A percentile compares a stretch with the other conserved stretches of the same genome.
Conservation (phyloP, 1,140 invertebrate genomes). For the Ylistrum balloti region DNA sequence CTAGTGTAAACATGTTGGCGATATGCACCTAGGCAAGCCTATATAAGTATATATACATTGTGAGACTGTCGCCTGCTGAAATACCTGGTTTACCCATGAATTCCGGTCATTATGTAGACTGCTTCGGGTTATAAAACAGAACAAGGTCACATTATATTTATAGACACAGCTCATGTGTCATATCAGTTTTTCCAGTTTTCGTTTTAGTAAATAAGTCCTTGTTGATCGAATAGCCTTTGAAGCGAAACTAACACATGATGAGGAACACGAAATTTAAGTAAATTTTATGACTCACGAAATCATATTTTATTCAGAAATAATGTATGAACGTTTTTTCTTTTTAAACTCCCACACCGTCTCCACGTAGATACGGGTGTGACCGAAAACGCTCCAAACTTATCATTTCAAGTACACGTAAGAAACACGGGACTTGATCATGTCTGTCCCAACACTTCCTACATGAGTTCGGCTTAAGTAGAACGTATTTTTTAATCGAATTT, state of each 20-base stretch:
- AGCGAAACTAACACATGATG: background rate
- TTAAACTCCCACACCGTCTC: background rate
- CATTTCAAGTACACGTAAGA: background rate
- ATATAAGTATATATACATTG: background rate
- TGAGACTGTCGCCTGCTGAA: background rate
- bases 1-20: background rate
- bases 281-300: background rate
- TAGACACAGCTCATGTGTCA: background rate
- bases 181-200: background rate
- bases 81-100: background rate
- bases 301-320: background rate
- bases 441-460: no score
- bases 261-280: slow-evolving; percentile 3
- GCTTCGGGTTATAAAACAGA: background rate
- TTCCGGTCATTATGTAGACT: background rate
- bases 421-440: background rate
- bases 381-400: background rate
- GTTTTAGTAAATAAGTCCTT: background rate
- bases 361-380: background rate
- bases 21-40: no score
- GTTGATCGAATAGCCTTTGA: background rate
- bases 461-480: background rate
- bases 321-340: background rate
- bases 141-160: background rate
- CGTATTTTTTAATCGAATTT: background rate